Conservation (phyloP, 2,113 vertebrate species). For the Antigone vipio region DNA sequence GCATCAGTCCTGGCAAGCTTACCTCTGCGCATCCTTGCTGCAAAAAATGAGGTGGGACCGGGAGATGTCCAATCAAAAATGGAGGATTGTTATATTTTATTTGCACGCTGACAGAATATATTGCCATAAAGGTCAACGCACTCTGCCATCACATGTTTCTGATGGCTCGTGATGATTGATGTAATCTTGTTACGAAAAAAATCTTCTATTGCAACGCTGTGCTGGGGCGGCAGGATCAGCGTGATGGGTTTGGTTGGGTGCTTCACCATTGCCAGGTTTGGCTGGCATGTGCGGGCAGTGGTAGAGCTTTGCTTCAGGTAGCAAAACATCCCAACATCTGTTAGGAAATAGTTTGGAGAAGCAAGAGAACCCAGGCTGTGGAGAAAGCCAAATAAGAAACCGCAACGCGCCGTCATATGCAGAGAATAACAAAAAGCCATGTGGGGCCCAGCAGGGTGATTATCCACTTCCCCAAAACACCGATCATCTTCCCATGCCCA, state of each 20-base stretch:
- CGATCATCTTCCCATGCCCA: rapidly evolving
- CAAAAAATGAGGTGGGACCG: background rate
- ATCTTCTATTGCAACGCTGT: background rate
- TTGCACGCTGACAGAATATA: background rate
- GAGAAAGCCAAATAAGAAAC: background rate
- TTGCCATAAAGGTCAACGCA: background rate
- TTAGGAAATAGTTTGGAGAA: background rate
- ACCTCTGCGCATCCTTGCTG: background rate
- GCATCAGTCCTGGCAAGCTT: background rate
- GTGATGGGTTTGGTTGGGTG: background rate
- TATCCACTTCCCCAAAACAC: background rate
- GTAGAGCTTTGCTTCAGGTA: background rate
- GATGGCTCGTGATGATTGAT: background rate
- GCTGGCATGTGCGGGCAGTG: background rate
- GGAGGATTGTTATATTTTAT: background rate
- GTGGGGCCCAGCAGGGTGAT: background rate
- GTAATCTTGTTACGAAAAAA: background rate
- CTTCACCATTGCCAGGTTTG: background rate
- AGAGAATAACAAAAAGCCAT: background rate
- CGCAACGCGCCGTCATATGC: rapidly evolving
- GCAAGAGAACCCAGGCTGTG: background rate
- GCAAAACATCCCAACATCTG: background rate
- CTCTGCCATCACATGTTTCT: background rate
- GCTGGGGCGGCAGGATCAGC: background rate
- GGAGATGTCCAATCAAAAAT: background rate